A percentile compares a stretch with the other conserved stretches of the same genome.
Conservation (phyloP, 2,113 vertebrate genomes). For the Sapayoa aenigma region DNA sequence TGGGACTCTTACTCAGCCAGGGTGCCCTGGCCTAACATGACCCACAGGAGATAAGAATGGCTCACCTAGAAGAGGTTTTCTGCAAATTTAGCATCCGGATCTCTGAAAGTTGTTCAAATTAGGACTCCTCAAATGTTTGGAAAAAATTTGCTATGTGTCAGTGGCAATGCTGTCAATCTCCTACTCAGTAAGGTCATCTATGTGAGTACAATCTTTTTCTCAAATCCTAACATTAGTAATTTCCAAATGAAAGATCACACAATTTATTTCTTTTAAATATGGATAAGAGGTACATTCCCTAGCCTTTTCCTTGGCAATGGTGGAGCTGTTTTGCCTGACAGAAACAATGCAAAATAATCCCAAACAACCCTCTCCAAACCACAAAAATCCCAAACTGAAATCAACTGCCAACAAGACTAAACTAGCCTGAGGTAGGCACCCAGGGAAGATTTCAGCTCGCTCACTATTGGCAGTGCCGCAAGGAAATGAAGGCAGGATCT, state of each 20-base stretch:
- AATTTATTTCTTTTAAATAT: neutral
- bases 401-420: slow-evolving; percentile 24
- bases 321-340: slow-evolving; percentile 1
- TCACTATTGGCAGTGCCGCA: neutral
- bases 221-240: neutral
- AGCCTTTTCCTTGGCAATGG: neutral
- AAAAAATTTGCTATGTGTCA: neutral
- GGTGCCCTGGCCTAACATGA: neutral
- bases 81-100: neutral
- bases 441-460: neutral
- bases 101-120: neutral
- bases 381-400: slow-evolving; percentile 27
- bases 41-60: neutral
- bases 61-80: neutral
- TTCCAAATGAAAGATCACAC: neutral
- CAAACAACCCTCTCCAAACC: slow-evolving; percentile 17
- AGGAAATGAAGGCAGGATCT: neutral
- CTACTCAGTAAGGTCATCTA: neutral
- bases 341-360: neutral
- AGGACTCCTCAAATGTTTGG: neutral
- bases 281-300: neutral
- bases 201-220: neutral
- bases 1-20: neutral
- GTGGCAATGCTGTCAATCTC: accelerated
- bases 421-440: neutral